phyloP scores from a whole-genome alignment of 2,888 invertebrate genomes.

The Hirtodrosophila duncani region DNA sequence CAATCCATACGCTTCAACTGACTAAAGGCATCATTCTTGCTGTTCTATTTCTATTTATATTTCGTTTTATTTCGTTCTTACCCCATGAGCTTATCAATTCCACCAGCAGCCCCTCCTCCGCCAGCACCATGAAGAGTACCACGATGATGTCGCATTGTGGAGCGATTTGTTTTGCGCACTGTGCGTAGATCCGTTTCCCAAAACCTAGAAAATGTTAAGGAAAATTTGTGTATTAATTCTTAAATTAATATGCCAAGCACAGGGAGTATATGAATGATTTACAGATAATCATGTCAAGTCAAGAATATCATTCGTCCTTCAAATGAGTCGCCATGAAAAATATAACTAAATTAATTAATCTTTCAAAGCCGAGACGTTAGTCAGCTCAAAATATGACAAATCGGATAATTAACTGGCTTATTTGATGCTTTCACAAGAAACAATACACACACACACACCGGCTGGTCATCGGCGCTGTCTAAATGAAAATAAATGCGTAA shows the following conservation, averaged over 20 bases:
- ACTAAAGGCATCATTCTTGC: no score
- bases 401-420: constrained; percentile 57
- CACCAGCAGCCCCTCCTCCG: constrained; percentile 29
- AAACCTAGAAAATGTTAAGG: constrained; percentile 78
- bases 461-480: constrained; percentile 27
- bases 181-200: constrained; percentile 89
- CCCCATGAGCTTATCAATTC: constrained; percentile 47
- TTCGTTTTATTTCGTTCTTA: constrained; percentile 36
- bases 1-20: no score
- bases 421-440: constrained; percentile 34
- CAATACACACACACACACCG: constrained; percentile 36
- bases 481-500: constrained; percentile 63
- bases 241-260: no score
- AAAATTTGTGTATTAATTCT: no score
- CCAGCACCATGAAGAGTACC: constrained; percentile 34
- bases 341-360: no score
- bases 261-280: no score
- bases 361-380: no score
- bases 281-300: no score
- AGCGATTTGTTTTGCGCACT: constrained; percentile 84
- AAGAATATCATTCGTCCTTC: no score
- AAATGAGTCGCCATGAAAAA: no score
- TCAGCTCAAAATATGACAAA: constrained; percentile 46
- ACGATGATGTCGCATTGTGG: constrained; percentile 77
- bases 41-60: neutral